Evolutionary conservation across 2,113 vertebrate genomes (phyloP).

Genomic region (Bombycilla garrulus): DNA sequence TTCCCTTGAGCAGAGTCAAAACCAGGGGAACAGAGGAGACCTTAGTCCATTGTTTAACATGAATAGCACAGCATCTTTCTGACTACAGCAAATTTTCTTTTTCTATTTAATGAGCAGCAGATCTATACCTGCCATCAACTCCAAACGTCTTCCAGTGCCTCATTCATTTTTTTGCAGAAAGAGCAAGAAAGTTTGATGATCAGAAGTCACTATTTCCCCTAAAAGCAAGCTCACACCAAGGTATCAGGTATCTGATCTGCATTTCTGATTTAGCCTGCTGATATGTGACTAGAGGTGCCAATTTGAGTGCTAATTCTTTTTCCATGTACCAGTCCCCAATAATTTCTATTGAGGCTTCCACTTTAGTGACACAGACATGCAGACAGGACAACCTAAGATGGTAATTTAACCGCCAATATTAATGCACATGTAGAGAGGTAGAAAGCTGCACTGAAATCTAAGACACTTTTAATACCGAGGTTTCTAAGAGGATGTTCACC

Average conservation of each 20-base stretch:
- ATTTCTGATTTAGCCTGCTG: background rate
- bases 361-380: slow-evolving; percentile 3
- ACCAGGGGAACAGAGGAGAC: background rate
- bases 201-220: background rate
- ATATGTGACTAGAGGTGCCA: background rate
- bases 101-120: background rate
- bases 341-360: background rate
- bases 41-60: background rate
- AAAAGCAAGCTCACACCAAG: background rate
- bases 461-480: slow-evolving; percentile 31
- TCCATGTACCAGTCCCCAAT: background rate
- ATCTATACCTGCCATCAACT: background rate
- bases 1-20: background rate
- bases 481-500: slow-evolving; percentile 55
- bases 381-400: slow-evolving; percentile 4
- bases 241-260: background rate
- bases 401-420: slow-evolving; percentile 28
- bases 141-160: background rate
- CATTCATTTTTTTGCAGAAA: background rate
- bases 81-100: background rate
- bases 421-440: slow-evolving; percentile 35
- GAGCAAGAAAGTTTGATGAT: background rate
- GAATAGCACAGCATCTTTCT: background rate
- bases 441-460: background rate
- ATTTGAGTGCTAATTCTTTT: background rate